These are phyloP conservation scores for Hemicrepidius hirtus DNA, from an alignment of 2,888 invertebrate species.

Conservation along the genomic window DNA sequence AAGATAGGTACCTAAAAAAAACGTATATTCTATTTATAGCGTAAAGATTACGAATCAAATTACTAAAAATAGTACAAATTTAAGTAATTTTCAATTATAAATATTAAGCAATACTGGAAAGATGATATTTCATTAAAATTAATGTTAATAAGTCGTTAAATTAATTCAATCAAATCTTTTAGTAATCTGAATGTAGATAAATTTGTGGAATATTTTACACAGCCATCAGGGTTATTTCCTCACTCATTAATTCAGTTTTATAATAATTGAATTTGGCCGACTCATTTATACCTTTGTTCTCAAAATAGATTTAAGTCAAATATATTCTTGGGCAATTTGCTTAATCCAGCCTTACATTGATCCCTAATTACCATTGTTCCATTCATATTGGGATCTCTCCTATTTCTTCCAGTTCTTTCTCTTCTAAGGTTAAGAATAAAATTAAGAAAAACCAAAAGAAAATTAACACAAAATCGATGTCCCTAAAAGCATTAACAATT, in stretches of 20 bases:
- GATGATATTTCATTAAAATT: not conserved
- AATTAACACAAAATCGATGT: slow-evolving; percentile 31
- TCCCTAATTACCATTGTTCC: slow-evolving; percentile 60
- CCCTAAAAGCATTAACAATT: slow-evolving; percentile 38
- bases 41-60: too few relatives aligned
- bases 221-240: slow-evolving; percentile 9
- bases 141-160: slow-evolving; percentile 4
- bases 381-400: slow-evolving; percentile 49
- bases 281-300: slow-evolving; percentile 57
- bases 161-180: slow-evolving; percentile 19
- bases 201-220: not conserved
- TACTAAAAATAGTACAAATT: too few relatives aligned
- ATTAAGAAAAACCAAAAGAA: slow-evolving; percentile 23
- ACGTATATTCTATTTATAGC: too few relatives aligned
- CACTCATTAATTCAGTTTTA: slow-evolving; percentile 19
- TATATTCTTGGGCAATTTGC: slow-evolving; percentile 57
- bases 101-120: not conserved
- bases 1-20: too few relatives aligned
- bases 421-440: slow-evolving; percentile 3
- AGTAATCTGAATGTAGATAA: slow-evolving; percentile 6
- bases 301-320: slow-evolving; percentile 54
- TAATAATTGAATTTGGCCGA: slow-evolving; percentile 51
- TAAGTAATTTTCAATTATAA: too few relatives aligned
- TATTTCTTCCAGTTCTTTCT: slow-evolving; percentile 31
- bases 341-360: slow-evolving; percentile 56